phyloP scores from a whole-genome alignment of 2,797 vertebrate genomes.

The Arnoldichthys spilopterus region DNA sequence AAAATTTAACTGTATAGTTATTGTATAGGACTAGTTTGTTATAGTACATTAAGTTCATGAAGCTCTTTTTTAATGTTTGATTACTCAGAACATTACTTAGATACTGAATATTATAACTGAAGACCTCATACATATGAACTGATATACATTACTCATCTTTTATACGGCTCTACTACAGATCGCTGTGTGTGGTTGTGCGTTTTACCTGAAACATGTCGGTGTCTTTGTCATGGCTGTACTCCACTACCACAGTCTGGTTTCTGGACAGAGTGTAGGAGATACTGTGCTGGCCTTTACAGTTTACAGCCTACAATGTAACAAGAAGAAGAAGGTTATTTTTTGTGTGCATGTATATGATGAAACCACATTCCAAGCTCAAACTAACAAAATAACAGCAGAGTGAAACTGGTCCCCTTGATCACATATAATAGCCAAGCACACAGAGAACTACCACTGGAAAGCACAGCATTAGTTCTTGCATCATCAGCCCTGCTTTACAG shows the following conservation, averaged over 20 bases:
- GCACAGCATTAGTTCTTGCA: neutral
- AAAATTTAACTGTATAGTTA: no score
- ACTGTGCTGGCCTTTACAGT: conserved; percentile 96
- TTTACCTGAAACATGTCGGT: conserved; percentile 98
- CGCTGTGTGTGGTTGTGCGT: neutral
- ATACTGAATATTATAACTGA: no score
- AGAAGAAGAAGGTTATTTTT: conserved; percentile 17
- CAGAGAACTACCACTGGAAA: neutral
- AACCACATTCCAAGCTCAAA: neutral
- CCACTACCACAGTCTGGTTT: conserved; percentile 97
- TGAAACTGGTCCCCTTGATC: neutral
- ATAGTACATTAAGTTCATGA: no score
- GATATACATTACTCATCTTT: no score
- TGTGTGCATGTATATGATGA: neutral
- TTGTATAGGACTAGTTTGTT: no score
- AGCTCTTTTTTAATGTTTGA: no score
- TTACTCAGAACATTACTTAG: no score
- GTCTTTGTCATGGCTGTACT: conserved; percentile 96
- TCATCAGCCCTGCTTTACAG: neutral
- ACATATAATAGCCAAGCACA: neutral
- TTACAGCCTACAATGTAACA: conserved; percentile 85
- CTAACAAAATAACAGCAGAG: neutral
- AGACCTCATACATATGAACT: no score
- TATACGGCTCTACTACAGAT: neutral
- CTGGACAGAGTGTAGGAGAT: conserved; percentile 97